A percentile compares a stretch with the other conserved stretches of the same genome.
Conservation (phyloP, 2,113 vertebrate species). For the Hyaena hyaena region DNA sequence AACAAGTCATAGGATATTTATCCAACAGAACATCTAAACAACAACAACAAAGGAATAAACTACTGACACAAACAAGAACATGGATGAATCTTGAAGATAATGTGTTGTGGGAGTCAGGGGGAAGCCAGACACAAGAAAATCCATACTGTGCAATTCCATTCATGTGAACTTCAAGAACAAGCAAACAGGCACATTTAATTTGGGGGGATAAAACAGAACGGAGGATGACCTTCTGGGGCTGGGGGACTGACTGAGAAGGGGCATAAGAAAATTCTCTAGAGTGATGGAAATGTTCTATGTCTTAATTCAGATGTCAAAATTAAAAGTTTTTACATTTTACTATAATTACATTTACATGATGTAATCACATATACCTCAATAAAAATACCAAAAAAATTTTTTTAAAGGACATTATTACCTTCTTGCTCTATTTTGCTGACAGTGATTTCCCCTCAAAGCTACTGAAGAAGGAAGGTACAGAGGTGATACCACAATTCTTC, state of each 20-base stretch:
- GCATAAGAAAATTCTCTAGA: background rate
- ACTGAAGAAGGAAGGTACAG: background rate
- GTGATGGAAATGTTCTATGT: background rate
- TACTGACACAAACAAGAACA: background rate
- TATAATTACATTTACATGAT: background rate
- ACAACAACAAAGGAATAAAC: background rate
- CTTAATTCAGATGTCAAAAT: background rate
- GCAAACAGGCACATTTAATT: background rate
- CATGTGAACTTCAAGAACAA: background rate
- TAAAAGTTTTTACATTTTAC: background rate
- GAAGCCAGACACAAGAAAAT: background rate
- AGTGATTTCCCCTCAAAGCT: background rate
- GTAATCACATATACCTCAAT: background rate
- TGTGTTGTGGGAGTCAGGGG: background rate
- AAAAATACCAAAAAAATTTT: background rate
- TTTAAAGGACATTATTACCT: background rate
- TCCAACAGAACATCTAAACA: background rate
- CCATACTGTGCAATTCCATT: background rate
- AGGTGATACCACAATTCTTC: background rate
- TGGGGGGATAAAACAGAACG: background rate
- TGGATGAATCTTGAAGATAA: background rate
- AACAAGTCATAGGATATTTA: background rate
- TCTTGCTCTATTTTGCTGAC: background rate
- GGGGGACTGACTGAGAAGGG: background rate
- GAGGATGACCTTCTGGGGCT: background rate